phyloP scores from a whole-genome alignment of 2,113 vertebrate species.

The Oceanodroma tethys region DNA sequence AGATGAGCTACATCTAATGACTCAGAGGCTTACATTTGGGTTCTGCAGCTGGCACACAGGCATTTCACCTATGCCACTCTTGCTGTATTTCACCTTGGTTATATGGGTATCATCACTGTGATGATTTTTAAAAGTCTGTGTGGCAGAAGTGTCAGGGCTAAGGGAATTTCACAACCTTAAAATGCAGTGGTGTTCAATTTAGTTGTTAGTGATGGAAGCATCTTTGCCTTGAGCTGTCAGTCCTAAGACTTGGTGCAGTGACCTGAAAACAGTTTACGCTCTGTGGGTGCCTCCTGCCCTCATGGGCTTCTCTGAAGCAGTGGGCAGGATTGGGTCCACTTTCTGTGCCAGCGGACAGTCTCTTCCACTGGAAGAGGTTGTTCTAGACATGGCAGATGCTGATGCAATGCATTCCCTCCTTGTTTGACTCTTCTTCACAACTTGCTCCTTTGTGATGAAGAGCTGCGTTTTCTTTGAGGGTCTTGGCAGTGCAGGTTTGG shows the following conservation, averaged over 20 bases:
- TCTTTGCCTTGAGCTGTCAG: neutral
- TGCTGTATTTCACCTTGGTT: neutral
- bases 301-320: neutral
- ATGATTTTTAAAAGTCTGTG: neutral
- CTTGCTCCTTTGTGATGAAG: neutral
- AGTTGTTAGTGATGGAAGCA: neutral
- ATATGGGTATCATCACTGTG: neutral
- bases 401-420: neutral
- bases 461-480: neutral
- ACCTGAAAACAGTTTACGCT: neutral
- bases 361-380: neutral
- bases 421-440: neutral
- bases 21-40: neutral
- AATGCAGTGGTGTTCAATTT: neutral
- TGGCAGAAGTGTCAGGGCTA: neutral
- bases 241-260: neutral
- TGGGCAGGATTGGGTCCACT: neutral
- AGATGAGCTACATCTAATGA: rapidly evolving
- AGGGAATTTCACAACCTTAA: neutral
- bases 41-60: neutral
- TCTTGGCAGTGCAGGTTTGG: neutral
- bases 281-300: neutral
- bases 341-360: neutral
- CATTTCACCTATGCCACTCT: neutral
- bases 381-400: neutral